Base-by-base conservation (phyloP, 2,888 invertebrate genomes). In the Unio delphinus region DNA sequence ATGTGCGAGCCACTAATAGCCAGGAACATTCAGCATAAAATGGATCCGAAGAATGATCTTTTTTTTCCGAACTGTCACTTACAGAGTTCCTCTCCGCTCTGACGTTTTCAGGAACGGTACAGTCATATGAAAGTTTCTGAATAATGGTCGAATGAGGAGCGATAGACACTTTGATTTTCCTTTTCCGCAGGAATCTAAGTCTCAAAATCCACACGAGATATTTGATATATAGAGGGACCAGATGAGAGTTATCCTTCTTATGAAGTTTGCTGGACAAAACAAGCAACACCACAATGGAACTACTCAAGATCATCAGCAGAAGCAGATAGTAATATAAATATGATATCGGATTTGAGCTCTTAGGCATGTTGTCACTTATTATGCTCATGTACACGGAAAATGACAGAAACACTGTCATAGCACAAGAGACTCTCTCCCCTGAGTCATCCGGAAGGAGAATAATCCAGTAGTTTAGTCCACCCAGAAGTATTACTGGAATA, bases 341-440 rank as follows among this genome's bases (percentile, higher is more conserved):
- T 4, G 78, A 65, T 61, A 78, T 67, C 17, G 75, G 75, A 15
- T 61, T 55, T 0, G 78, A 75, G 55, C 72, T 74, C 56, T 69
- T 66, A 17, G 78, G 75, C 17, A 78, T 61, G 26, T 72, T 70
- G 55, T 69, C 66, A 64, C 73, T 75, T 5, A 78, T 66, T 17
- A 74, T 74, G 17, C 69, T 62, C 75, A 75, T 75, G 62, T 70
- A 78, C 3, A 78, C 73, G 4, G 71, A 58, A 58, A 73, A 74
- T 4, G 78, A 72, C 60, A 78, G 55, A 59, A 72, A 74, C 17
- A 72, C 54, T 6, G 78, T 78, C 2, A 78, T 68, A 1, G 74
- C 70, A 0, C 72, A 73, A 1, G 74, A 74, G 5, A 68, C 69
- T 20, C 74, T 54, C 26, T 78, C 78, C 7, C 75, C 78, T 3